Evolutionary conservation across 2,113 vertebrate species (phyloP).

Genomic region (Coptodon rendalli): DNA sequence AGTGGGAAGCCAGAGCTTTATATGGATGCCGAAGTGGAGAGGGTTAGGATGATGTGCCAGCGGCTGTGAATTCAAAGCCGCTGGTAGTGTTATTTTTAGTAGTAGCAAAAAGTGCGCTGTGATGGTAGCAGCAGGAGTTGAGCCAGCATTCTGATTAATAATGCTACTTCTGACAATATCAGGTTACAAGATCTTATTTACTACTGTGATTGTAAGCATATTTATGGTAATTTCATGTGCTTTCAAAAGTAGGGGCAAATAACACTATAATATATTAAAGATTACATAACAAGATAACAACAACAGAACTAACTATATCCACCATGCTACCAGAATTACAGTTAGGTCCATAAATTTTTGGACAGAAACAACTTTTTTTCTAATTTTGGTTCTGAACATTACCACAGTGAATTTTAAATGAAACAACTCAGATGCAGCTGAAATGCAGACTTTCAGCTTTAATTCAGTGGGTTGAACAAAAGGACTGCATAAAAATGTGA

Average conservation of each 20-base stretch:
- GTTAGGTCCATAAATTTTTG: not conserved
- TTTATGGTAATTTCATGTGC: not conserved
- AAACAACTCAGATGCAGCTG: not conserved
- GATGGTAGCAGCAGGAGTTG: not conserved
- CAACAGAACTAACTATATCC: not conserved
- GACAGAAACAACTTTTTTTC: not conserved
- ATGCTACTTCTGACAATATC: not conserved
- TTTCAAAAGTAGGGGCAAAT: not conserved
- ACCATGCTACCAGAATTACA: not conserved
- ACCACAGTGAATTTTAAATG: not conserved
- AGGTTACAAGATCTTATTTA: not conserved
- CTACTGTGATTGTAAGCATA: not conserved
- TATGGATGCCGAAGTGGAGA: conserved; percentile 17
- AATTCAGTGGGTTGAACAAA: not conserved
- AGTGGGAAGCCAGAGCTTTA: conserved; percentile 33
- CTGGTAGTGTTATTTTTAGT: conserved; percentile 13
- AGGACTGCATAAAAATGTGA: not conserved
- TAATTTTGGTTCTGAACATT: not conserved
- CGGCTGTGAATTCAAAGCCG: not conserved
- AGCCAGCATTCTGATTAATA: not conserved
- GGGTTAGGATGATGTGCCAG: not conserved
- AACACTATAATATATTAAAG: not conserved
- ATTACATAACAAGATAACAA: not conserved
- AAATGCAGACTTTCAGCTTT: not conserved
- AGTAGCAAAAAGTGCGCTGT: not conserved